Base-by-base conservation (phyloP, 2,888 invertebrate genomes). In the Metellina segmentata region DNA sequence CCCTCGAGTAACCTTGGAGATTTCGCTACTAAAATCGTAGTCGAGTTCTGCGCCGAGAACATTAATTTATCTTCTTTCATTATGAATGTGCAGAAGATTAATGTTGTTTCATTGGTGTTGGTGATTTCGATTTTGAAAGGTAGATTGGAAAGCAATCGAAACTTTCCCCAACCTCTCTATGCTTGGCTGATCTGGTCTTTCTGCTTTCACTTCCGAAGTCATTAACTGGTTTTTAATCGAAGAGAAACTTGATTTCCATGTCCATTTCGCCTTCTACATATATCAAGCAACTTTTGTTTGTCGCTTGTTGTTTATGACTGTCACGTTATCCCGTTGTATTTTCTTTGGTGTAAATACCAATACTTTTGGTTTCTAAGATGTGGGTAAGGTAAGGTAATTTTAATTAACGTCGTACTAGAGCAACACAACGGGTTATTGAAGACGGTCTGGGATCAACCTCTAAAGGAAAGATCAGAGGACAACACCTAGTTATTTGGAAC, bases 281-380 rank as follows among this genome's bases (percentile, higher is more conserved):
- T 77, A 51, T 19, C 77, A 51, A 77, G n/a, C 77, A 52, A 51
- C 77, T 77, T 77, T 77, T 77, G 51, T 77, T 77, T 77, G 77
- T 77, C n/a, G 19, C 52, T 77, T 51, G 34, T 34, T 34, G 34
- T 34, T 34, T 34, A 4, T 34, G 34, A 4, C 34, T 4, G 34
- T 34, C 34, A 34, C 34, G 34, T 34, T 2, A 2, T 2, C 34
- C 34, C 34, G 1, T 34, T 34, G 34, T 34, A 1, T 4, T 34
- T 34, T n/a, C n/a, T n/a, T 34, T 34, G 34, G 34, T 34, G 34
- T 34, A 34, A 34, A 34, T 34, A 34, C 4, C 34, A 34, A 34
- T 34, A 34, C 4, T 34, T 34, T 34, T n/a, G n/a, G n/a, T n/a
- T n/a, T n/a, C n/a, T n/a, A n/a, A n/a, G n/a, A n/a, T n/a, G 34